phyloP scores from a whole-genome alignment of 2,113 vertebrate species.

The Myotis davidii region DNA sequence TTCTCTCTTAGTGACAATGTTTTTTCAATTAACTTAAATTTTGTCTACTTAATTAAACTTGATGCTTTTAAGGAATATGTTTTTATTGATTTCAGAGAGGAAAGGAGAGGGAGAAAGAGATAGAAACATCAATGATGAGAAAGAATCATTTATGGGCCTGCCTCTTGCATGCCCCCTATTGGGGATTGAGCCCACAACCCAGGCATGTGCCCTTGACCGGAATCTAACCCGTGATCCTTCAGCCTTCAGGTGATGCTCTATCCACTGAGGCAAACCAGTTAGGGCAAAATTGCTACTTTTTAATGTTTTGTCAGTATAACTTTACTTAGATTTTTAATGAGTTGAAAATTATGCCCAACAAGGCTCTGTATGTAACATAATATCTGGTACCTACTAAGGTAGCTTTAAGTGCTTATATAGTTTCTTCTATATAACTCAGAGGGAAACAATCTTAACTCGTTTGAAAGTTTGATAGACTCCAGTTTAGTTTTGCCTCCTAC shows the following conservation, averaged over 20 bases:
- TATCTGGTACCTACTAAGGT: not conserved
- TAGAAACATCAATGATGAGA: too few species aligned
- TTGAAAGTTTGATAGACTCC: not conserved
- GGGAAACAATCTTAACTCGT: not conserved
- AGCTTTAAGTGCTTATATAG: not conserved
- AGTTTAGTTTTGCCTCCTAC: not conserved
- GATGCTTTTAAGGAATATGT: not conserved
- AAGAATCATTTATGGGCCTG: too few species aligned
- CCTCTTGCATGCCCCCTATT: too few species aligned
- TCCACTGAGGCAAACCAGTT: not conserved
- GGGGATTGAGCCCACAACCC: too few species aligned
- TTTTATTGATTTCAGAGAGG: too few species aligned
- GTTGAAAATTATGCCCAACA: constrained; percentile 1
- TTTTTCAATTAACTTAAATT: constrained; percentile 2
- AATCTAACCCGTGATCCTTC: too few species aligned
- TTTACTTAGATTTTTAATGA: not conserved
- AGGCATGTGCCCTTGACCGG: too few species aligned
- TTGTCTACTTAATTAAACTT: not conserved
- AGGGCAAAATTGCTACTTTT: not conserved
- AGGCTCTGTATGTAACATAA: not conserved
- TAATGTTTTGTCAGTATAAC: not conserved
- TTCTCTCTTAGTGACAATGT: not conserved
- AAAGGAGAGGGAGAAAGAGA: too few species aligned
- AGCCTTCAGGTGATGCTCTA: too few species aligned
- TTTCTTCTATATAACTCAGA: not conserved